A percentile compares a stretch with the other conserved stretches of the same genome.
Evolutionary conservation across 2,113 vertebrate genomes (phyloP).

Genomic region (Otolemur garnettii): DNA sequence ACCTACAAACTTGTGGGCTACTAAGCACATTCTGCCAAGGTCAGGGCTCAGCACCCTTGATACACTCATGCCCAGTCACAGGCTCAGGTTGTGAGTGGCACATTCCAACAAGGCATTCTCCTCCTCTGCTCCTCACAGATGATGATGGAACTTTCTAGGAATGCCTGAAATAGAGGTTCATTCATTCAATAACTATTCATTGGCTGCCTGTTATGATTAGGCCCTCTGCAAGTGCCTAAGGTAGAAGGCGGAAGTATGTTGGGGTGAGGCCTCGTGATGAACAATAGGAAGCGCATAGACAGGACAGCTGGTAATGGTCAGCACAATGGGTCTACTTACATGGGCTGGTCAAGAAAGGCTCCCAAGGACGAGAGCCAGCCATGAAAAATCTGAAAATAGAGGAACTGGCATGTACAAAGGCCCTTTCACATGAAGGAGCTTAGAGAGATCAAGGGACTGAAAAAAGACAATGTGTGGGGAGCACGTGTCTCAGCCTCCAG

Average conservation of each 20-base stretch:
- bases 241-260: not conserved
- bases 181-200: conserved; percentile 7
- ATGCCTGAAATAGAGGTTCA: not conserved
- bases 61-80: not conserved
- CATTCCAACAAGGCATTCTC: not conserved
- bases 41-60: not conserved
- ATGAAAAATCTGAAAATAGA: not conserved
- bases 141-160: not conserved
- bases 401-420: not conserved
- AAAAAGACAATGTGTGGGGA: not conserved
- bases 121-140: not conserved
- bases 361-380: not conserved
- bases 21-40: not conserved
- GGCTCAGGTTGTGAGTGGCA: not conserved
- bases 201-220: not conserved
- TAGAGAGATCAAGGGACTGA: not conserved
- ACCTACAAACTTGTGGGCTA: not conserved
- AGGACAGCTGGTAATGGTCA: not conserved
- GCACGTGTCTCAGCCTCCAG: not conserved
- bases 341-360: not conserved
- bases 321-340: not conserved
- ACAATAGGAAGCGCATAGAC: not conserved
- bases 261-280: not conserved
- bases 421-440: not conserved
- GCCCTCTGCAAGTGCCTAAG: not conserved